A percentile compares a stretch with the other conserved stretches of the same genome.
These are phyloP conservation scores for Meganola albula DNA, from an alignment of 2,888 invertebrate genomes.

Conservation along the genomic window DNA sequence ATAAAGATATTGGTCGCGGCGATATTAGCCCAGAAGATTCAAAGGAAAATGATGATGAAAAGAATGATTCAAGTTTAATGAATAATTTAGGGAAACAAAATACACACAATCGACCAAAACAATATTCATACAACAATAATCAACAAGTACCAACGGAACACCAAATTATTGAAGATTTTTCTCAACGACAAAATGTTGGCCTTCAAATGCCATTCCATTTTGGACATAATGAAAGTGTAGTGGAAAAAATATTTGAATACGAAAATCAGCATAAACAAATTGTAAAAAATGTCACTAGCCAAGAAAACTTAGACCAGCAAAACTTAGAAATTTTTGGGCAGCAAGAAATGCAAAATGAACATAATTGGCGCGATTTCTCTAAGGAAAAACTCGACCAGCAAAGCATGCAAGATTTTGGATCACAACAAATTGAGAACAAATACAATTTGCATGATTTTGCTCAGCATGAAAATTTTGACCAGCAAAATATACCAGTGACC, in stretches of 20 bases:
- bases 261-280: conserved; percentile 9
- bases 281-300: conserved; percentile 9
- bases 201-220: no score
- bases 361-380: conserved; percentile 2
- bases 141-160: no score
- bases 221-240: no score
- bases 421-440: no score
- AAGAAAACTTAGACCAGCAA: conserved; percentile 18
- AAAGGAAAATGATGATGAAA: background rate
- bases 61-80: conserved; percentile 7
- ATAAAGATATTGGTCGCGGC: conserved; percentile 33
- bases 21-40: conserved; percentile 31
- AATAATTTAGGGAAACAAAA: conserved; percentile 12
- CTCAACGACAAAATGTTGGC: no score
- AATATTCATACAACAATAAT: no score
- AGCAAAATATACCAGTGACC: conserved; percentile 6
- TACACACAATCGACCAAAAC: no score
- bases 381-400: conserved; percentile 7
- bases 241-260: conserved; percentile 17
- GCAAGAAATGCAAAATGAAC: conserved; percentile 12
- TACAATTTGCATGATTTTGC: conserved; percentile 8
- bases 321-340: conserved; percentile 20
- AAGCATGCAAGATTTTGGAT: conserved; percentile 5
- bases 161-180: no score
- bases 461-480: conserved; percentile 7